Conservation (phyloP, 2,888 invertebrate genomes). For the Phaedon cochleariae region DNA sequence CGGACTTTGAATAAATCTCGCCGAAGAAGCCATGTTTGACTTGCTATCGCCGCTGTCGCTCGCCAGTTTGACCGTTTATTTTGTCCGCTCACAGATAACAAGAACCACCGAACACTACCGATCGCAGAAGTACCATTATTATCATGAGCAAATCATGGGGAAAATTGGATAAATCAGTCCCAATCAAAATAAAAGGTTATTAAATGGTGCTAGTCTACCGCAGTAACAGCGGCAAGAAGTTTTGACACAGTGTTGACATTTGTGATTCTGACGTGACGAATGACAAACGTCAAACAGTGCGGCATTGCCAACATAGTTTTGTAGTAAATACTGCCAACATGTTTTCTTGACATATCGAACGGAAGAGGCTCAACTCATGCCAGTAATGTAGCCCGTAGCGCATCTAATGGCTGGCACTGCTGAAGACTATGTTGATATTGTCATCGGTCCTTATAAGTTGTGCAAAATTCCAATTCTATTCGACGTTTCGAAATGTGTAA, state of each 20-base stretch:
- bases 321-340: no score
- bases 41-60: slow-evolving; percentile 62
- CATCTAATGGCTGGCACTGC: no score
- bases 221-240: slow-evolving; percentile 51
- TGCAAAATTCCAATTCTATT: no score
- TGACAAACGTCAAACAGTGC: background rate
- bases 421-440: no score
- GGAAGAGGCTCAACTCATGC: no score
- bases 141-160: slow-evolving; percentile 74
- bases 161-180: slow-evolving; percentile 53
- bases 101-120: slow-evolving; percentile 54
- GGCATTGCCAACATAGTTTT: no score
- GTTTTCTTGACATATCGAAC: no score
- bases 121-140: slow-evolving; percentile 71
- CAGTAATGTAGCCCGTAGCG: no score
- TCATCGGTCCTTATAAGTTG: no score
- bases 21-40: slow-evolving; percentile 84
- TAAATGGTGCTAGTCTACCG: slow-evolving; percentile 53
- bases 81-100: slow-evolving; percentile 54
- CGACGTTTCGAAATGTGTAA: no score
- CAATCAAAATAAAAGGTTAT: slow-evolving; percentile 59
- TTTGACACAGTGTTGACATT: background rate
- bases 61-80: slow-evolving; percentile 60
- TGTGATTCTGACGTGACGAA: background rate
- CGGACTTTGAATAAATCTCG: slow-evolving; percentile 90